Percentiles rank a stretch among this genome's conserved stretches.
phyloP scores from a whole-genome alignment of 2,888 invertebrate species.

The Slavum lentiscoides region DNA sequence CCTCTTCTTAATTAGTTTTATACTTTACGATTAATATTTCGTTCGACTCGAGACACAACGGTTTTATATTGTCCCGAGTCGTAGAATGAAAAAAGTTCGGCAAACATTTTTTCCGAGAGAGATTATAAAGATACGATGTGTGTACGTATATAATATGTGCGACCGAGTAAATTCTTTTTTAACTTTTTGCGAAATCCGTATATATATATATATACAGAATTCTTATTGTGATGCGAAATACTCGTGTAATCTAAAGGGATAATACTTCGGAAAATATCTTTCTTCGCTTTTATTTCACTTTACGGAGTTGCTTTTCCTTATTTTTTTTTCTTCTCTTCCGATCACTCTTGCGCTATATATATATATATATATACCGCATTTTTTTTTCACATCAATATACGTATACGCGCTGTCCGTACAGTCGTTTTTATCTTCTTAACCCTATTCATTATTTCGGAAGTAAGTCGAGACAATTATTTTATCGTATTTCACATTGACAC shows the following conservation, averaged over 20 bases:
- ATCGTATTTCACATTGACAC: too few species aligned
- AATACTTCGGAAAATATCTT: conserved; percentile 34
- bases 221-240: conserved; percentile 17
- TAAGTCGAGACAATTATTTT: too few species aligned
- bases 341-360: conserved; percentile 9
- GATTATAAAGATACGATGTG: too few species aligned
- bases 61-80: too few species aligned
- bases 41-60: too few species aligned
- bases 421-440: too few species aligned
- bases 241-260: conserved; percentile 41
- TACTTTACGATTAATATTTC: too few species aligned
- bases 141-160: too few species aligned
- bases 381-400: background rate
- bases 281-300: conserved; percentile 37
- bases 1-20: too few species aligned
- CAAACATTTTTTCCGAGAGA: too few species aligned
- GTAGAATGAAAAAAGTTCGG: too few species aligned
- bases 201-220: background rate
- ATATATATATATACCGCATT: conserved; percentile 30
- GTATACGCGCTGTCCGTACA: background rate
- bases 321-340: conserved; percentile 14
- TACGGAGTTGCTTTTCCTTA: background rate
- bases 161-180: background rate
- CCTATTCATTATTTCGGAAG: too few species aligned
- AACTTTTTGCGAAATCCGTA: conserved; percentile 15